Conservation (phyloP, 2,797 vertebrate genomes). For the Sciurus vulgaris region DNA sequence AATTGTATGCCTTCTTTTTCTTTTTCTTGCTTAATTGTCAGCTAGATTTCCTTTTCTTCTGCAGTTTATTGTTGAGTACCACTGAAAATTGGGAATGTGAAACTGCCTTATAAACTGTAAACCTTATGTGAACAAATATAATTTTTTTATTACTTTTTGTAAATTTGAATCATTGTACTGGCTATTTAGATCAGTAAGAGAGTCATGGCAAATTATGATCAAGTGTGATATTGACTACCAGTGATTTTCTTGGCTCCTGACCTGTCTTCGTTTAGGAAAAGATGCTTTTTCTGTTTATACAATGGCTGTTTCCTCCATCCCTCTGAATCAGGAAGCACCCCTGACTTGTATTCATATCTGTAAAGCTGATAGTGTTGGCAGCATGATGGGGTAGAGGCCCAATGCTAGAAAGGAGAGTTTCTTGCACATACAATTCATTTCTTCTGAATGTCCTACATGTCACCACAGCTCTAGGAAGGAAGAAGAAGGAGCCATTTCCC, state of each 20-base stretch:
- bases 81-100: background rate
- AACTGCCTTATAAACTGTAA: constrained; percentile 18
- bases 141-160: background rate
- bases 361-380: background rate
- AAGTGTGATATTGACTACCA: background rate
- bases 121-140: background rate
- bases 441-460: background rate
- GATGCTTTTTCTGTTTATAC: background rate
- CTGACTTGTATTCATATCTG: background rate
- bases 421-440: background rate
- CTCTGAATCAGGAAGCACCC: background rate
- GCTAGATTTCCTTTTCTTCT: background rate
- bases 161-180: background rate
- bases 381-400: background rate
- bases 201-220: background rate
- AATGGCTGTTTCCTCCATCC: background rate
- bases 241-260: background rate
- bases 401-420: background rate
- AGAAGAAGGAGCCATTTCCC: background rate
- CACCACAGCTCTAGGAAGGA: background rate
- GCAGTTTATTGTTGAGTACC: background rate
- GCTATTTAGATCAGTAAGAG: background rate
- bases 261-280: constrained; percentile 5
- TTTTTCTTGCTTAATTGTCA: background rate
- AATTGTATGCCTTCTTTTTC: background rate